Base-by-base conservation (phyloP, 2,888 invertebrate genomes). In the Oegoconia quadripuncta region DNA sequence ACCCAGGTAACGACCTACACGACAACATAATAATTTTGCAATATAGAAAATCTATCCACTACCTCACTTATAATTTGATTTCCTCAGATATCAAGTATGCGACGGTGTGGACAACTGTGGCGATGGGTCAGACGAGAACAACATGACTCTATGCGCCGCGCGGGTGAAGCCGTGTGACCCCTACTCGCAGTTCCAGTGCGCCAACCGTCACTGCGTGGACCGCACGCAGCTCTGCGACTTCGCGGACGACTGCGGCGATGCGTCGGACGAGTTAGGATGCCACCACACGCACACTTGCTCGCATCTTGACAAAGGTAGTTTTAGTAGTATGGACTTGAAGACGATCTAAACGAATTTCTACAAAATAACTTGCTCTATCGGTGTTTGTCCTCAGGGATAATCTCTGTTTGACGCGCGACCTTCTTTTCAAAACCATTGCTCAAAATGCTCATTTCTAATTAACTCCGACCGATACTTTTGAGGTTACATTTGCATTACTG, bases 71-170 rank as follows among this genome's bases (percentile, higher is more conserved):
- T n/a, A n/a, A n/a, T n/a, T n/a, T n/a, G n/a, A n/a, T n/a, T n/a
- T 11, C 16, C 3, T 0, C 50, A 88, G 89, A 41, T 95, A 95
- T 64, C 95, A 95, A 64, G 90, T 96, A 6, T 98, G 98, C 74
- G 97, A 98, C 76, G 94, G 95, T 18, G 90, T 94, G 12, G 95
- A 97, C 74, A 96, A 98, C 75, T 98, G 98, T 75, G 95, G 96
- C 23, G 97, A 98, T 74, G 97, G 96, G 6, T 95, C 95, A 0
- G 98, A 98, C 76, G 98, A 98, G 79, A 97, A 97, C 76, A 97
- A 97, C 76, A 94, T 97, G 91, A 96, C 96, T 0, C 80, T 96
- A 38, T 97, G 97, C 67, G 91, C 93, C 1, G 88, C 90, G n/a
- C 91, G 92, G 45, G 90, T 91, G 34, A 91, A 92, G 52, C 92